Evolutionary conservation across 2,113 vertebrate genomes (phyloP).

Genomic region (Notothenia coriiceps): DNA sequence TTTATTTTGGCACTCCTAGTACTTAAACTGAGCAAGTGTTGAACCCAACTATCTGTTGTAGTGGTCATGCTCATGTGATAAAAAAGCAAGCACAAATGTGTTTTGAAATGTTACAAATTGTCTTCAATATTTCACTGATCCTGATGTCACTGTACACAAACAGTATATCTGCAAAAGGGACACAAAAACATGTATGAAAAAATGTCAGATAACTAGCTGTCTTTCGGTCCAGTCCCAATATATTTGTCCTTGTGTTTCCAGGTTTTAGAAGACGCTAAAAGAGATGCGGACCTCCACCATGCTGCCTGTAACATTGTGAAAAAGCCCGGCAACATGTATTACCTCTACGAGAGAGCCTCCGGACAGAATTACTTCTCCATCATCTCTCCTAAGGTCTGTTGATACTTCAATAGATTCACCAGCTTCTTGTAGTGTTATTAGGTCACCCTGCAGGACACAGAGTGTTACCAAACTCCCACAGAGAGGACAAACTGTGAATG

Average conservation of each 20-base stretch:
- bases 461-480: conserved; percentile 8
- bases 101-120: no score
- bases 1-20: not conserved
- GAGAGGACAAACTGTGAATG: not conserved
- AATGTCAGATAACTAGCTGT: not conserved
- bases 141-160: no score
- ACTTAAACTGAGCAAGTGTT: not conserved
- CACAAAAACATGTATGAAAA: not conserved
- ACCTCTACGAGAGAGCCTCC: conserved; percentile 90
- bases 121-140: no score
- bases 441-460: not conserved
- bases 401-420: not conserved
- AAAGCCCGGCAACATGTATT: conserved; percentile 94
- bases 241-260: conserved; percentile 47
- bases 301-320: conserved; percentile 96
- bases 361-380: conserved; percentile 97
- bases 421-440: not conserved
- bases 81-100: no score
- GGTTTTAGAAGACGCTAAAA: conserved; percentile 94
- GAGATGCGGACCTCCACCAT: conserved; percentile 93
- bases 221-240: not conserved
- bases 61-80: not conserved
- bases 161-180: not conserved
- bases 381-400: conserved; percentile 91
- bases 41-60: not conserved